These are phyloP conservation scores for Columba janthina DNA, from an alignment of 2,113 vertebrate species.

Conservation along the genomic window DNA sequence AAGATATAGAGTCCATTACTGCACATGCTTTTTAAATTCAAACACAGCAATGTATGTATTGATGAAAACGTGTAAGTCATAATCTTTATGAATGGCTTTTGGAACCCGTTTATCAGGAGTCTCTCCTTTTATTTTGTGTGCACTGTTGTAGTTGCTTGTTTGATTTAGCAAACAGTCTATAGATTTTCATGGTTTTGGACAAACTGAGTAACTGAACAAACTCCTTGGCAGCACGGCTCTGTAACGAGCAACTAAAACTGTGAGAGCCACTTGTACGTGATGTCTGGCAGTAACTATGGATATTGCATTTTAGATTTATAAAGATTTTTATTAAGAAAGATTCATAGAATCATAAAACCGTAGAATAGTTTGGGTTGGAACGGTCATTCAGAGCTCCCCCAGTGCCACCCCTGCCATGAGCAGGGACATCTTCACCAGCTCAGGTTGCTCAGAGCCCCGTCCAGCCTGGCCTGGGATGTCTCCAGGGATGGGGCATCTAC, in stretches of 20 bases:
- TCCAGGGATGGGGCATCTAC: too few species aligned
- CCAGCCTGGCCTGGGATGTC: too few species aligned
- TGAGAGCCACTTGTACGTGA: background rate
- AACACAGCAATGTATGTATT: background rate
- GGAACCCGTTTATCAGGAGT: background rate
- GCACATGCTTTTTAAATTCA: background rate
- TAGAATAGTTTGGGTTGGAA: too few species aligned
- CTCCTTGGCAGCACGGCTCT: background rate
- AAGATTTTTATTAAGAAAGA: background rate
- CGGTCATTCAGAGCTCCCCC: too few species aligned
- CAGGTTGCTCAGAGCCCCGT: too few species aligned
- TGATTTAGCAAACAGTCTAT: background rate
- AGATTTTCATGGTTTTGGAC: background rate
- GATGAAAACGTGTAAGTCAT: background rate
- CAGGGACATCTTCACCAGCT: too few species aligned
- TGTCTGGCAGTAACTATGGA: background rate
- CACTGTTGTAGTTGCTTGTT: background rate
- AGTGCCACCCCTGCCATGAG: too few species aligned
- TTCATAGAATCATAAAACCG: too few species aligned
- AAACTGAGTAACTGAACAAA: background rate
- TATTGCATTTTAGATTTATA: background rate
- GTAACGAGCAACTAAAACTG: background rate
- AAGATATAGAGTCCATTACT: constrained; percentile 10
- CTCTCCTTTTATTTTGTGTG: background rate
- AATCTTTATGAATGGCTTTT: constrained; percentile 22